Evolutionary conservation across 1,140 invertebrate species (phyloP).

Genomic region (Cherax destructor): DNA sequence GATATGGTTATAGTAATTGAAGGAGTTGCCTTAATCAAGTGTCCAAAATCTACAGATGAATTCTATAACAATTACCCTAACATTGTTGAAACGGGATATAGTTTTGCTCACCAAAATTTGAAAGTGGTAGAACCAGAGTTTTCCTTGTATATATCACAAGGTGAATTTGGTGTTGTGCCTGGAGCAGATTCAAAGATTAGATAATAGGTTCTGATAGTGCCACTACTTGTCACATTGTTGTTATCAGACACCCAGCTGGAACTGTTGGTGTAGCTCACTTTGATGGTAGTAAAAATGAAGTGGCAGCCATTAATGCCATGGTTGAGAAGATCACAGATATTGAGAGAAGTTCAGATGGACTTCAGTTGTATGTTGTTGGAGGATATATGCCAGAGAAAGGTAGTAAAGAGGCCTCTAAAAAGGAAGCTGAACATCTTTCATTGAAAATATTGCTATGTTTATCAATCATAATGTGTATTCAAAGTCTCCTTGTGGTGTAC

Average conservation of each 20-base stretch:
- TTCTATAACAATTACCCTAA: slow-evolving; percentile 42
- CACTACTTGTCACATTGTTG: slow-evolving; percentile 72
- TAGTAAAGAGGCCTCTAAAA: slow-evolving; percentile 42
- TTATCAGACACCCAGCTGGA: slow-evolving; percentile 58
- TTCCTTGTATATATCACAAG: slow-evolving; percentile 70
- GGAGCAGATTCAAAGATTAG: slow-evolving; percentile 56
- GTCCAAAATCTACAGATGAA: slow-evolving; percentile 44
- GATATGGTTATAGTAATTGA: slow-evolving; percentile 63
- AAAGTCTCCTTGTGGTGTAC: slow-evolving; percentile 66
- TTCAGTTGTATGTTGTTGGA: slow-evolving; percentile 71
- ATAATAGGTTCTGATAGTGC: slow-evolving; percentile 72
- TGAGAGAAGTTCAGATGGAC: slow-evolving; percentile 25
- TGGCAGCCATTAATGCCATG: slow-evolving; percentile 37
- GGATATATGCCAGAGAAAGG: slow-evolving; percentile 59
- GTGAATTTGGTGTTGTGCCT: slow-evolving; percentile 71
- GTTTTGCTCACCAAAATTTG: slow-evolving; percentile 28
- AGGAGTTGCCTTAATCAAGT: slow-evolving; percentile 24
- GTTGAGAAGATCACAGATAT: slow-evolving; percentile 51
- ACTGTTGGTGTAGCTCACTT: slow-evolving; percentile 71
- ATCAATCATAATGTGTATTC: slow-evolving; percentile 49
- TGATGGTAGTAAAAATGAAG: slow-evolving; percentile 71
- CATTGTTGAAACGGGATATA: slow-evolving; percentile 32
- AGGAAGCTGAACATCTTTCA: slow-evolving; percentile 65
- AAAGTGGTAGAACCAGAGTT: slow-evolving; percentile 28
- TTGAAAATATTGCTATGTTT: slow-evolving; percentile 68